Evolutionary conservation across 1,140 invertebrate genomes (phyloP), one percentile per base, ranked within the genome.

Genomic region (Phenacoccus solenopsis): DNA sequence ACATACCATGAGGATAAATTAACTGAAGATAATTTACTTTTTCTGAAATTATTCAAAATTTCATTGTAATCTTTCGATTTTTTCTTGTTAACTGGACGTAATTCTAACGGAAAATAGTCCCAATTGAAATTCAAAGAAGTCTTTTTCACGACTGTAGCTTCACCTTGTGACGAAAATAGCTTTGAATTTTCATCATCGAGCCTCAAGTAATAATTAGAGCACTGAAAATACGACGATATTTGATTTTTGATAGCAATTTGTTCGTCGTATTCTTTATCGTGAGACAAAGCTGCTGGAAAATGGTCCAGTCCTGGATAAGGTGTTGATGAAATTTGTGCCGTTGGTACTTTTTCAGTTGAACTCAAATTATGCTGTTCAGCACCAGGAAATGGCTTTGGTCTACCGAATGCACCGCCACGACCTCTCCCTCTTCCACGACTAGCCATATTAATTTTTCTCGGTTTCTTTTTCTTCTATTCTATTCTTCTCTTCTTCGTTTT

Each of bases 251-350:
- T 69, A 21, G 25, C 25, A 25, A 70, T 70, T 16, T 32, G 32
- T 32, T 72, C 71, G 20, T 73, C 70, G 38, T 73, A 70, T 67
- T 70, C 69, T 59, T 68, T 71, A 49, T 73, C 71, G 32, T 72
- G 67, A 22, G 70, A 59, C 61, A 74, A 72, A 21, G 61, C 38
- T 27, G 68, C 72, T 32, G 71, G 67, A 67, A 57, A 69, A n/a
- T 68, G 28, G 28, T 68, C 24, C 30, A 71, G 49, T 21, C 49
- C 30, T 1, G 71, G 71, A 38, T 69, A 71, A 13, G 69, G 67
- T 67, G 68, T 68, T 16, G 71, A 59, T 27, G 71, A 25, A 68
- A 57, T 69, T n/a, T 69, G 68, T 32, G 56, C 68, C 0, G 61
- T 22, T 67, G 67, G 68, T 0, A n/a, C 64, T 68, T 38, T n/a